Percentiles rank a stretch among this genome's conserved stretches.
Evolutionary conservation across 2,888 invertebrate species (phyloP).

Genomic region (Aspidapion aeneum): DNA sequence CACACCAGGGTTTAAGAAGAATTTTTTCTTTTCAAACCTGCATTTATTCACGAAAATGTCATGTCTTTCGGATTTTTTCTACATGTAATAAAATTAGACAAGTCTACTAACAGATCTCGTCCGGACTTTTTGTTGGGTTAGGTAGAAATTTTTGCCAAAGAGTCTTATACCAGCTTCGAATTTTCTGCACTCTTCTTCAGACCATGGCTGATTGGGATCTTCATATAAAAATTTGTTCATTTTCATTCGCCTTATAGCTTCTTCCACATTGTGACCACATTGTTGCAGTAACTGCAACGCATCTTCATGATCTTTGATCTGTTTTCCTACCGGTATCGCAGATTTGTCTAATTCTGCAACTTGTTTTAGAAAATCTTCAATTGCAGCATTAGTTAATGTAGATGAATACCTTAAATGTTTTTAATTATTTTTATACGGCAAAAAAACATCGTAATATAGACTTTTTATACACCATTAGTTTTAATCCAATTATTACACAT

Average conservation of each 20-base stretch:
- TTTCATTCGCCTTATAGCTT: conserved; percentile 74
- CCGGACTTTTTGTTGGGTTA: conserved; percentile 87
- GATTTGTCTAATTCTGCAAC: conserved; percentile 47
- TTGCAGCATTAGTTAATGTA: no score
- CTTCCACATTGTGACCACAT: conserved; percentile 90
- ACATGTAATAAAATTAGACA: conserved; percentile 93
- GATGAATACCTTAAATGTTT: no score
- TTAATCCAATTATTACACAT: no score
- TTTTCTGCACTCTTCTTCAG: conserved; percentile 94
- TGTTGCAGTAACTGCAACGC: conserved; percentile 87
- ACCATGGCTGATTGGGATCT: conserved; percentile 66
- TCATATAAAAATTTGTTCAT: conserved; percentile 49
- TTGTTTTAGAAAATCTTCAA: conserved; percentile 75
- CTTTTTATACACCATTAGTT: no score
- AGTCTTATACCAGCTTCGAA: conserved; percentile 93
- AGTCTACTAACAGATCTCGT: conserved; percentile 95
- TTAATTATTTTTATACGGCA: no score
- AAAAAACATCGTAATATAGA: no score
- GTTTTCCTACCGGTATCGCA: conserved; percentile 68
- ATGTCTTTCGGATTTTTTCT: conserved; percentile 98
- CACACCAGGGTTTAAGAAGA: conserved; percentile 86
- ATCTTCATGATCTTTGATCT: conserved; percentile 84
- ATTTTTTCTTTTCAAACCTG: conserved; percentile 88
- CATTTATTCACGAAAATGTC: conserved; percentile 89
- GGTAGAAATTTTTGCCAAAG: conserved; percentile 95